These are phyloP conservation scores for Thamnophis elegans DNA, from an alignment of 2,797 vertebrate species.

Conservation along the genomic window DNA sequence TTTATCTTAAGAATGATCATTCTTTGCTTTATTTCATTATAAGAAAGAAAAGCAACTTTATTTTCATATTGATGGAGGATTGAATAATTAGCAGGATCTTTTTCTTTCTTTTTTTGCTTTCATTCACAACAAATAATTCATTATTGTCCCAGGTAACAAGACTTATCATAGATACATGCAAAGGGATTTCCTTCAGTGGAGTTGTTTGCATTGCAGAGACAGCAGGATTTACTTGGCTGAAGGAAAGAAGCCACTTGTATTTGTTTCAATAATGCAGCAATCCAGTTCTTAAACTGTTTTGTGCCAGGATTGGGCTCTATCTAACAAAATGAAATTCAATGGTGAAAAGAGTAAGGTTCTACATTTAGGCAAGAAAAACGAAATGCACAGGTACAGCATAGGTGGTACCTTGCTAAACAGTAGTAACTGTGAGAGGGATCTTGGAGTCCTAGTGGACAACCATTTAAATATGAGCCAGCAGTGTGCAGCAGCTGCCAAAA, in stretches of 20 bases:
- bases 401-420: too few relatives aligned
- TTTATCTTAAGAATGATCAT: not conserved
- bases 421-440: too few relatives aligned
- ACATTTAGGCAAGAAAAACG: too few relatives aligned
- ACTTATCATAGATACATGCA: not conserved
- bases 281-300: not conserved
- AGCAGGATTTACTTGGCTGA: not conserved
- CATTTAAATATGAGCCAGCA: too few relatives aligned
- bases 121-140: not conserved
- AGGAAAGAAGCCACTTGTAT: not conserved
- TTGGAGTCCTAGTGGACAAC: too few relatives aligned
- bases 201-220: not conserved
- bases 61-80: not conserved
- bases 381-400: too few relatives aligned
- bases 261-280: not conserved
- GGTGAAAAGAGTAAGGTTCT: too few relatives aligned
- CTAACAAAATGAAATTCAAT: too few relatives aligned
- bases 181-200: not conserved
- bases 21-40: not conserved
- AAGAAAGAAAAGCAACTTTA: not conserved
- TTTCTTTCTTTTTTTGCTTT: not conserved
- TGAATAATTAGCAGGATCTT: not conserved
- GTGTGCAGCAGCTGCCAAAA: too few relatives aligned
- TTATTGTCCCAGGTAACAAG: not conserved
- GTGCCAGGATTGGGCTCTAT: not conserved